A percentile compares a stretch with the other conserved stretches of the same genome.
These are phyloP conservation scores for Petrophora chlorosata DNA, from an alignment of 2,888 invertebrate species.

Conservation along the genomic window DNA sequence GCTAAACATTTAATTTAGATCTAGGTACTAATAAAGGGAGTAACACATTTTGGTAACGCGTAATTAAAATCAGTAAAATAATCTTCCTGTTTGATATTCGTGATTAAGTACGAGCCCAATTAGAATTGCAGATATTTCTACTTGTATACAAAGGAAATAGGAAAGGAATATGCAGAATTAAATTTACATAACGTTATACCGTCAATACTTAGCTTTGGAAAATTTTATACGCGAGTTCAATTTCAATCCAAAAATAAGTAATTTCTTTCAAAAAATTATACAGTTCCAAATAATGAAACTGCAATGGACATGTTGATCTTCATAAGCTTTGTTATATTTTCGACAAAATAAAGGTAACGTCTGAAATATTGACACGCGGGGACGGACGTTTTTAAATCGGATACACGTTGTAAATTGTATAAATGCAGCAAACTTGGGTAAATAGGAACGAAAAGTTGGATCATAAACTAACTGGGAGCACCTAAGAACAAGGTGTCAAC, in stretches of 20 bases:
- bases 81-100: too few relatives aligned
- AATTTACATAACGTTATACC: too few relatives aligned
- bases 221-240: background rate
- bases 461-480: too few relatives aligned
- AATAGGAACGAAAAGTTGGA: too few relatives aligned
- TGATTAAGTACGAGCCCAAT: too few relatives aligned
- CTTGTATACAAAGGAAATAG: too few relatives aligned
- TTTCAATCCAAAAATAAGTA: background rate
- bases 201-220: too few relatives aligned
- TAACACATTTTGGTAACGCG: background rate
- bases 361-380: background rate
- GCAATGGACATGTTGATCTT: background rate
- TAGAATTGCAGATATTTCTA: too few relatives aligned
- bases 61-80: background rate
- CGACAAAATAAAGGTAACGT: background rate
- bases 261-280: background rate
- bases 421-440: conserved; percentile 3
- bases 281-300: background rate
- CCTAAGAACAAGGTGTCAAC: too few relatives aligned
- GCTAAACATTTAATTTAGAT: background rate
- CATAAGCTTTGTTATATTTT: background rate
- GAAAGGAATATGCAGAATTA: too few relatives aligned
- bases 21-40: too few relatives aligned
- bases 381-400: conserved; percentile 19
- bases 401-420: background rate